These are phyloP conservation scores for Anguilla anguilla DNA, from an alignment of 2,797 vertebrate genomes.

Conservation along the genomic window DNA sequence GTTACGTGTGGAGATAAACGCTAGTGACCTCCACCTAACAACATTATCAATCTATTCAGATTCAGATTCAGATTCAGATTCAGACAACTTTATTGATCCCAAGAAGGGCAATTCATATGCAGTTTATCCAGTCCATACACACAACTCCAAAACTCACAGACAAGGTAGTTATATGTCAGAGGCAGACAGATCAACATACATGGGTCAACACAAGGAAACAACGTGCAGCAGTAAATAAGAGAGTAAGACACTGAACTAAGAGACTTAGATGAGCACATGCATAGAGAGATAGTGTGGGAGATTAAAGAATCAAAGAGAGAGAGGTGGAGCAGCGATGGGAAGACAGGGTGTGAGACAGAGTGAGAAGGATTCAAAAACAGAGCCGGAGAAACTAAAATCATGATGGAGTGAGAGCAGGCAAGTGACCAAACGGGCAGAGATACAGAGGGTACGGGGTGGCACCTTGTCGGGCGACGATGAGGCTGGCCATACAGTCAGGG, in stretches of 20 bases:
- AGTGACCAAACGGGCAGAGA: neutral
- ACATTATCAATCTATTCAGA: neutral
- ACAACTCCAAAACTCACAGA: no score
- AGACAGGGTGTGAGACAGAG: neutral
- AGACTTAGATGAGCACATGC: neutral
- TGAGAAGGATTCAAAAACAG: neutral
- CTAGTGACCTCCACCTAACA: neutral
- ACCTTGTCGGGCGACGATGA: slow-evolving; percentile 82
- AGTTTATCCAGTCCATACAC: no score
- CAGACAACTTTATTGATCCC: no score
- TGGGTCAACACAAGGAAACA: no score
- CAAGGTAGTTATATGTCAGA: no score
- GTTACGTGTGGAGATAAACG: neutral
- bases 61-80: no score
- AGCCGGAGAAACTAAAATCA: neutral
- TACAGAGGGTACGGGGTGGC: neutral
- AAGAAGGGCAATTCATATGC: no score
- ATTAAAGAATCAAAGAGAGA: neutral
- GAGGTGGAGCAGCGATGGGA: neutral
- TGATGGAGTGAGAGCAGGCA: neutral
- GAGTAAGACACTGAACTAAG: neutral
- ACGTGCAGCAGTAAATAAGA: neutral
- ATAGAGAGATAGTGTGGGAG: neutral
- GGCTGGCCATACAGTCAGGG: slow-evolving; percentile 83
- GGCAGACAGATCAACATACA: no score